These are phyloP conservation scores for Grammomys dolichurus DNA, from an alignment of 2,113 vertebrate species.

Conservation along the genomic window DNA sequence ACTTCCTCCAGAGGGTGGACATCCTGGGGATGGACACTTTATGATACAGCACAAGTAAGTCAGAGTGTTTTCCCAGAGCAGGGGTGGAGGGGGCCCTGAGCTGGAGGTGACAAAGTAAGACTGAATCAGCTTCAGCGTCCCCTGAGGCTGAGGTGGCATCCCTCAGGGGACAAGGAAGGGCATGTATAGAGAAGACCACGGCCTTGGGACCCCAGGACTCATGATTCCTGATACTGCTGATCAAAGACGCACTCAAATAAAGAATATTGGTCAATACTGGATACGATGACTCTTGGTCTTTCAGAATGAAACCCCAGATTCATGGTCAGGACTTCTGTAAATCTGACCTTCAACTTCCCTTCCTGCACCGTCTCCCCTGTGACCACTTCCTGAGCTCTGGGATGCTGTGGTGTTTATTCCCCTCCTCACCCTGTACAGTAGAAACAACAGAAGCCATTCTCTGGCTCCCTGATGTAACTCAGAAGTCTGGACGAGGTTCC, in stretches of 20 bases:
- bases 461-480: background rate
- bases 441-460: background rate
- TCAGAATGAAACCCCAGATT: background rate
- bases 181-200: background rate
- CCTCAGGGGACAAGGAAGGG: background rate
- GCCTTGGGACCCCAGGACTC: conserved; percentile 47
- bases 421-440: background rate
- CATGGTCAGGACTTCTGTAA: background rate
- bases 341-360: background rate
- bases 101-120: background rate
- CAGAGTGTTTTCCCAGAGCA: background rate
- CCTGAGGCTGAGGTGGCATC: rapidly evolving
- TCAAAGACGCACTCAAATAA: conserved; percentile 83
- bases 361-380: background rate
- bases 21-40: background rate
- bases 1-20: background rate
- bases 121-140: background rate
- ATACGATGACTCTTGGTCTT: background rate
- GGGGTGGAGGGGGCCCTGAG: background rate
- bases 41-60: rapidly evolving
- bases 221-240: conserved; percentile 71
- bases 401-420: background rate
- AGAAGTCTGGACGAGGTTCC: background rate
- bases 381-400: background rate
- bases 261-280: conserved; percentile 74